A percentile compares a stretch with the other conserved stretches of the same genome.
phyloP scores from a whole-genome alignment of 2,113 vertebrate genomes.

The Nesoenas mayeri region DNA sequence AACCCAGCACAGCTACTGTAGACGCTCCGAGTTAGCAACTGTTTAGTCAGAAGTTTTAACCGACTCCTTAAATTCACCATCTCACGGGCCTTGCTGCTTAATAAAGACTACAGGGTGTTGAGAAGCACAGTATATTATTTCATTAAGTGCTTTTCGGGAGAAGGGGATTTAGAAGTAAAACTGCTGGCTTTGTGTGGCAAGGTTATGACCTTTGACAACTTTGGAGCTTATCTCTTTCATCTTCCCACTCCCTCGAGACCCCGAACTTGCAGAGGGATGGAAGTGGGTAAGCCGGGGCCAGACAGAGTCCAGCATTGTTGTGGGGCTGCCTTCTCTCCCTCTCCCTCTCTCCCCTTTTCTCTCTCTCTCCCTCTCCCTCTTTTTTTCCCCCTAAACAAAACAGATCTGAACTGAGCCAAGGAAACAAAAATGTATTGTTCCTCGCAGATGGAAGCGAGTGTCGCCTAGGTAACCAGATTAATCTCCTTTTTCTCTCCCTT shows the following conservation, averaged over 20 bases:
- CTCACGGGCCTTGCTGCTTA: conserved; percentile 50
- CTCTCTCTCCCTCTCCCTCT: not conserved
- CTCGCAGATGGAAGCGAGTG: conserved; percentile 99
- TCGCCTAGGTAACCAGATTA: conserved; percentile 99
- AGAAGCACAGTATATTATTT: conserved; percentile 91
- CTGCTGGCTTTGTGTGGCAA: conserved; percentile 88
- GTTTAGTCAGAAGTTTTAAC: conserved; percentile 62
- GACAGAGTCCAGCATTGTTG: conserved; percentile 95
- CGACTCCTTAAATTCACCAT: conserved; percentile 61
- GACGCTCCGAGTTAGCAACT: not conserved
- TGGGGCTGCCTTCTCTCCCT: conserved; percentile 73
- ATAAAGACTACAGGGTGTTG: conserved; percentile 72
- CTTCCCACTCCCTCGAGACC: conserved; percentile 79
- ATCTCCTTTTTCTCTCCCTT: conserved; percentile 99
- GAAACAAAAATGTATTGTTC: conserved; percentile 99
- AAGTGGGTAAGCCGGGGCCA: conserved; percentile 79
- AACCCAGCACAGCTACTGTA: not conserved
- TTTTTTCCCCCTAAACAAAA: conserved; percentile 82
- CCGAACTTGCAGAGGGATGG: conserved; percentile 79
- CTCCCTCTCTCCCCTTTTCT: conserved; percentile 56
- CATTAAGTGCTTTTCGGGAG: conserved; percentile 91
- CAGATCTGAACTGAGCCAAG: conserved; percentile 99
- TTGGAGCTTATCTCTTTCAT: conserved; percentile 84
- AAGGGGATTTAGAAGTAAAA: conserved; percentile 88
- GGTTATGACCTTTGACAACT: conserved; percentile 92